phyloP scores from a whole-genome alignment of 2,113 vertebrate genomes.

The Cyrtonyx montezumae region DNA sequence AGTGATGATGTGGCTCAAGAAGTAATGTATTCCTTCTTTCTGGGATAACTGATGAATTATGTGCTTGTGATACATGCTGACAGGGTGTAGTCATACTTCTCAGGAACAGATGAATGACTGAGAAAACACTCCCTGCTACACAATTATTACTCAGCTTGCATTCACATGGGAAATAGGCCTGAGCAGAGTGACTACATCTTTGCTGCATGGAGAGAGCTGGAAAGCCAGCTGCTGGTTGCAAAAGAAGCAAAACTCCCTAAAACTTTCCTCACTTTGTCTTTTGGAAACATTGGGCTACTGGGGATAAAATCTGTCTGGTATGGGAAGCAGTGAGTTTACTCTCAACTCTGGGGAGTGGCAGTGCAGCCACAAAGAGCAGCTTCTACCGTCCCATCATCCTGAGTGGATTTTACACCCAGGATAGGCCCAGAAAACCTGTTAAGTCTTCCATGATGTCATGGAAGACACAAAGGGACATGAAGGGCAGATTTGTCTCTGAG shows the following conservation, averaged over 20 bases:
- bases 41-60: neutral
- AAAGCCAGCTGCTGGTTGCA: neutral
- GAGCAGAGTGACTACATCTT: neutral
- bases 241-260: neutral
- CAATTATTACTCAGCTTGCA: neutral
- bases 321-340: neutral
- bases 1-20: neutral
- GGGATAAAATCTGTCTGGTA: neutral
- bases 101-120: neutral
- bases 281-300: neutral
- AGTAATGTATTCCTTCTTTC: neutral
- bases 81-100: neutral
- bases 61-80: neutral
- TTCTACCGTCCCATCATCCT: neutral
- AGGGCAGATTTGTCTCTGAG: neutral
- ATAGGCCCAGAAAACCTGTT: neutral
- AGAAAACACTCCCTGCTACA: neutral
- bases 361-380: neutral
- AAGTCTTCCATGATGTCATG: rapidly evolving
- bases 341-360: neutral
- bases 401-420: neutral
- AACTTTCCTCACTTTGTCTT: neutral
- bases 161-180: neutral
- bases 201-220: neutral
- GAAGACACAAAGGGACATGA: neutral